phyloP scores from a whole-genome alignment of 2,113 vertebrate species.

The Dendrocopos noguchii region DNA sequence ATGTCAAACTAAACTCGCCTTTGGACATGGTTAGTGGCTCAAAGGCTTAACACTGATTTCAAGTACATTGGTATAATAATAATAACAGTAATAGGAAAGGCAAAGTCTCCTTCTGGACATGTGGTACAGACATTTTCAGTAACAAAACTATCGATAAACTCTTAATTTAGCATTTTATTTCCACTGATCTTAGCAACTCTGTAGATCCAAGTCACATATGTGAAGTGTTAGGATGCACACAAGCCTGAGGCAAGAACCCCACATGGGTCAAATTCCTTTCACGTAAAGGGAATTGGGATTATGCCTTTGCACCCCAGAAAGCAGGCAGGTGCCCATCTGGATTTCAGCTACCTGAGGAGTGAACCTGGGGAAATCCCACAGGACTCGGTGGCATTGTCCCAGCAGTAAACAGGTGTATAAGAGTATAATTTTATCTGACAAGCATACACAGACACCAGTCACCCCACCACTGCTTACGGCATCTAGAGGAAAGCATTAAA shows the following conservation, averaged over 20 bases:
- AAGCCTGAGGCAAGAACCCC: neutral
- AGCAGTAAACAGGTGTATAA: neutral
- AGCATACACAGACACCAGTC: neutral
- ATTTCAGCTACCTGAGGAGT: neutral
- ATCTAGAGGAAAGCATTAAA: constrained; percentile 13
- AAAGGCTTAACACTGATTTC: neutral
- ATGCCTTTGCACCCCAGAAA: neutral
- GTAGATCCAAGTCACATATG: neutral
- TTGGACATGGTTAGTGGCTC: neutral
- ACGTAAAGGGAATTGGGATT: neutral
- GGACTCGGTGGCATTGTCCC: neutral
- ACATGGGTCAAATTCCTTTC: neutral
- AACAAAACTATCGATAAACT: neutral
- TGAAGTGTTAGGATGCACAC: neutral
- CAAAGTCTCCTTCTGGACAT: neutral
- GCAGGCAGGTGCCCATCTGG: neutral
- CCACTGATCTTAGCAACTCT: neutral
- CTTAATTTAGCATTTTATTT: neutral
- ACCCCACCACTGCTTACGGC: neutral
- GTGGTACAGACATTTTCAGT: neutral
- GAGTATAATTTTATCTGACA: neutral
- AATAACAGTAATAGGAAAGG: neutral
- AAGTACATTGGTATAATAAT: neutral
- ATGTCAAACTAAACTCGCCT: neutral
- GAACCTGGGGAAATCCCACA: neutral